Conservation (phyloP, 2,797 vertebrate genomes). For the Discoglossus pictus region DNA sequence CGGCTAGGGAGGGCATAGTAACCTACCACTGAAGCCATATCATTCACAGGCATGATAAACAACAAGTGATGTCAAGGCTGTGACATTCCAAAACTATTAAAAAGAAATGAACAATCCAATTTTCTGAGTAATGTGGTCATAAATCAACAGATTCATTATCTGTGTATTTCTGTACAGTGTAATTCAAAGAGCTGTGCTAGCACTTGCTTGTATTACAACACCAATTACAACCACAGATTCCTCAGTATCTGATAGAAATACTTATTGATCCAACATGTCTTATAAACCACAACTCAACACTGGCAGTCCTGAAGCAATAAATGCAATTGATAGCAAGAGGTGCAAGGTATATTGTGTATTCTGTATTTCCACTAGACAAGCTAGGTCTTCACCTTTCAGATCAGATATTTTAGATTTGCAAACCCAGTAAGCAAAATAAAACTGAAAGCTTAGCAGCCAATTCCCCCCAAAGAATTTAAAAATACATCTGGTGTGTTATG, state of each 20-base stretch:
- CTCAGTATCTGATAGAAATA: constrained; percentile 37
- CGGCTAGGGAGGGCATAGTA: too few species aligned
- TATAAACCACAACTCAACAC: constrained; percentile 35
- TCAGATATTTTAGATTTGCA: constrained; percentile 25
- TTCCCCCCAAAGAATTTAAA: too few species aligned
- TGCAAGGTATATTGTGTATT: constrained; percentile 32
- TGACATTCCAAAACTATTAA: constrained; percentile 36
- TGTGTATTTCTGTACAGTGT: constrained; percentile 42
- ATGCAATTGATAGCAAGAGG: constrained; percentile 32
- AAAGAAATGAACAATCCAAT: constrained; percentile 30
- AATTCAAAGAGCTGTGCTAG: constrained; percentile 34
- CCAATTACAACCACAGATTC: constrained; percentile 31
- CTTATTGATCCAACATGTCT: constrained; percentile 41
- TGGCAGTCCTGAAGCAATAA: constrained; percentile 42
- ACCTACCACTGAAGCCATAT: too few species aligned
- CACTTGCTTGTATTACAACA: constrained; percentile 43
- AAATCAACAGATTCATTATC: constrained; percentile 37
- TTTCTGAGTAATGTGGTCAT: constrained; percentile 30
- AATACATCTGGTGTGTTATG: too few species aligned
- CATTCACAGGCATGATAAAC: constrained; percentile 26
- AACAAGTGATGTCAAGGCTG: constrained; percentile 16
- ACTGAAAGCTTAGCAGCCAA: too few species aligned
- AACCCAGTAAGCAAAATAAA: too few species aligned
- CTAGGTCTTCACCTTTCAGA: constrained; percentile 41
- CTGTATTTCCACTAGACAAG: constrained; percentile 33